phyloP scores from a whole-genome alignment of 2,888 invertebrate species.

The Lasioglossum zephyrum region DNA sequence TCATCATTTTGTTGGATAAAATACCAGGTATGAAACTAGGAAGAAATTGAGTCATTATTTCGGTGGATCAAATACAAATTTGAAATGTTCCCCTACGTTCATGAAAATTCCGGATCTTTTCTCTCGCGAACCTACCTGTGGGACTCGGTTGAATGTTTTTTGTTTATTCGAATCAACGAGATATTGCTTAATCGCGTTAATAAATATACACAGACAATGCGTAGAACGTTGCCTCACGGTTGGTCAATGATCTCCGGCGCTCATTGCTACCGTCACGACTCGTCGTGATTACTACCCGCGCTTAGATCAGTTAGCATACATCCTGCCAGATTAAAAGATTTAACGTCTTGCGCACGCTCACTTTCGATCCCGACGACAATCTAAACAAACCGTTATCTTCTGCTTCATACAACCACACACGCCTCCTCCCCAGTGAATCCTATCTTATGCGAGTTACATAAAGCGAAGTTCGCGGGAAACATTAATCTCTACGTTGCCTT shows the following conservation, averaged over 20 bases:
- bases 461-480: not conserved
- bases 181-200: not conserved
- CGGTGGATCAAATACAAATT: not conserved
- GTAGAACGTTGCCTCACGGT: conserved; percentile 14
- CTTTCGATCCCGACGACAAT: conserved; percentile 26
- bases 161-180: not conserved
- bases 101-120: not conserved
- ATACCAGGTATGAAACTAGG: too few relatives aligned
- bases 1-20: too few relatives aligned
- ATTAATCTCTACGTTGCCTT: not conserved
- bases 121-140: not conserved
- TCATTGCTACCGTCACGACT: conserved; percentile 11
- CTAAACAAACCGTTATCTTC: conserved; percentile 36
- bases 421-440: conserved; percentile 4
- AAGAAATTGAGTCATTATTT: not conserved
- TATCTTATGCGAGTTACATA: not conserved
- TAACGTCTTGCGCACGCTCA: conserved; percentile 38
- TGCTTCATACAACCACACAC: not conserved
- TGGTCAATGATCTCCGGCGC: conserved; percentile 53
- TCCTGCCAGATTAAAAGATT: conserved; percentile 52
- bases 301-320: conserved; percentile 48
- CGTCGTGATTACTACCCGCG: conserved; percentile 11
- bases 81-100: not conserved
- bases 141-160: not conserved
- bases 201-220: conserved; percentile 4